Evolutionary conservation across 1,140 invertebrate genomes (phyloP), one percentile per base, ranked within the genome.

Genomic region (Hyles vespertilio): DNA sequence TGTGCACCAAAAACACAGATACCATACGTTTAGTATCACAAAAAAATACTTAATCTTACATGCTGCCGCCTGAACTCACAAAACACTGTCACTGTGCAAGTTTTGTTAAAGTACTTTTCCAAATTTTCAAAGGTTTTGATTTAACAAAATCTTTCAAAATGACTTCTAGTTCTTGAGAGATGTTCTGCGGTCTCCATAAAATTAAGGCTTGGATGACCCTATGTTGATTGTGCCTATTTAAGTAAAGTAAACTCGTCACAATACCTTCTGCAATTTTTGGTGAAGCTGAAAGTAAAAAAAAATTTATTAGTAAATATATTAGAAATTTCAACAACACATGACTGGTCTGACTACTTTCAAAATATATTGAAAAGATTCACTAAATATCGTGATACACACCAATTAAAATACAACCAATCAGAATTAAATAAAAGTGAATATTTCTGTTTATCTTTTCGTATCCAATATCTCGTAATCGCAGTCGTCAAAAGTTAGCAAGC

Each of bases 231-330:
- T 88, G 83, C 59, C 75, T 79, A 48, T 66, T 79, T 61, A 89
- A 78, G 53, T 72, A 83, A 45, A 84, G 68, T 52, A 90, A 69
- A 69, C 83, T 86, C 32, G 69, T 77, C 40, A 85, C 75, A 44
- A 87, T 73, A 2, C 81, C 85, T 76, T 89, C 87, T 65, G 85
- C 65, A 49, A 87, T 71, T 43, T 61, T 32, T 34, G 65, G 70
- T 10, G 79, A 75, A 36, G 65, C 89, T 90, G 65, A 66, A 85
- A 85, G 22, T 22, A 51, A 57, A 55, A 65, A 73, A 61, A 66
- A 9, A 32, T 51, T 52, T 54, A 57, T 52, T 53, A 46, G n/a
- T 62, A 51, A 48, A 40, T 12, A 60, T 55, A 22, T 65, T 50
- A 32, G 44, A 53, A 58, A 52, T 12, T 54, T 46, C 44, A 46